Conservation (phyloP, 2,797 vertebrate genomes). For the Percopsis omiscomaycus region DNA sequence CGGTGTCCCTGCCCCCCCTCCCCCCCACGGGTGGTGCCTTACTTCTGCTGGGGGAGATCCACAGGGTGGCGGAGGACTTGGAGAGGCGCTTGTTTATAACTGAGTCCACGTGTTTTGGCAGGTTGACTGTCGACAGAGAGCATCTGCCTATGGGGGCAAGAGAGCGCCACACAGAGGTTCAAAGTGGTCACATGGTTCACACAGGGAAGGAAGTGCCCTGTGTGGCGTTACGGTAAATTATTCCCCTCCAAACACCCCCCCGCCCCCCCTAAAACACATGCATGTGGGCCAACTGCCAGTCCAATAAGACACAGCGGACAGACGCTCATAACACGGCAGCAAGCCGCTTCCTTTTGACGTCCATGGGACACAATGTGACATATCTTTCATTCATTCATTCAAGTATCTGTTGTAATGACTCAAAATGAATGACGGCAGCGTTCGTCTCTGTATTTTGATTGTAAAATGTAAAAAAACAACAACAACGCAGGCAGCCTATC, state of each 20-base stretch:
- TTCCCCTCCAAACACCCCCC: slow-evolving; percentile 11
- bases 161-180: slow-evolving; percentile 77
- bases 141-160: slow-evolving; percentile 94
- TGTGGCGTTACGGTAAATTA: slow-evolving; percentile 24
- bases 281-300: neutral
- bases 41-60: slow-evolving; percentile 99
- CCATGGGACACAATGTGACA: neutral
- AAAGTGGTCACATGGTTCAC: slow-evolving; percentile 58
- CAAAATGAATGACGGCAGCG: neutral
- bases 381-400: neutral
- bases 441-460: neutral
- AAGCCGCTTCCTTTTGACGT: slow-evolving; percentile 14
- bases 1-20: neutral
- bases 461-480: neutral
- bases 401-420: neutral
- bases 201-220: slow-evolving; percentile 10
- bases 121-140: slow-evolving; percentile 97
- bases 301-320: neutral
- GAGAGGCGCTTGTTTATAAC: slow-evolving; percentile 99
- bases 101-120: slow-evolving; percentile 99
- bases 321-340: neutral
- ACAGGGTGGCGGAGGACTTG: slow-evolving; percentile 99
- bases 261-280: neutral
- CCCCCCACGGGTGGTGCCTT: slow-evolving; percentile 76
- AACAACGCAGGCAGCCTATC: neutral